Percentiles rank a stretch among this genome's conserved stretches.
phyloP scores from a whole-genome alignment of 2,888 invertebrate genomes.

The Halocaridina rubra region DNA sequence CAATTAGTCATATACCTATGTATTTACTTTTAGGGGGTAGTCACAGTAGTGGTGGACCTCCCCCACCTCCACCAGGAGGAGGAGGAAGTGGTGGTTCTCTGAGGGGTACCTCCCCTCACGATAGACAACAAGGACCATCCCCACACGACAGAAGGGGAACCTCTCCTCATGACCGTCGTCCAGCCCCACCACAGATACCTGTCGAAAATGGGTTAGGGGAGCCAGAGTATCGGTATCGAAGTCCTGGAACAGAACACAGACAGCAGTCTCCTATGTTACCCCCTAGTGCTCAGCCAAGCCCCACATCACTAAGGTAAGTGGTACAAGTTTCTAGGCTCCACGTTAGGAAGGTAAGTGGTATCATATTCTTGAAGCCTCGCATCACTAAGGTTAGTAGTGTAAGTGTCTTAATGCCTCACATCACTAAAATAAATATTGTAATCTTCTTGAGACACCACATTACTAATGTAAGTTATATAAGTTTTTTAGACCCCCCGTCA shows the following conservation, averaged over 20 bases:
- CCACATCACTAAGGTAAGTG: constrained; percentile 44
- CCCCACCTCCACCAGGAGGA: constrained; percentile 27
- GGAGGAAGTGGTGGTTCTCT: too few species aligned
- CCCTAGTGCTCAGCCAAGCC: constrained; percentile 58
- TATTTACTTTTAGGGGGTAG: constrained; percentile 21
- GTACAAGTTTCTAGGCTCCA: not conserved
- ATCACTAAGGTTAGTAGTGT: not conserved
- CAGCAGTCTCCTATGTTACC: constrained; percentile 60
- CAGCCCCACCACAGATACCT: constrained; percentile 36
- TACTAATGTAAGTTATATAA: too few species aligned
- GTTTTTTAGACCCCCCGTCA: too few species aligned
- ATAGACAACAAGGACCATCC: constrained; percentile 36
- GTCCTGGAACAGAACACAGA: constrained; percentile 57
- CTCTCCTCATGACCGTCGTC: constrained; percentile 50
- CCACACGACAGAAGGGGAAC: constrained; percentile 50
- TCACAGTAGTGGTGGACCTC: constrained; percentile 15
- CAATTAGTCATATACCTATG: not conserved
- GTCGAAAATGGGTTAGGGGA: constrained; percentile 56
- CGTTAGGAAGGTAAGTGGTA: not conserved
- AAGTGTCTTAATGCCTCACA: too few species aligned
- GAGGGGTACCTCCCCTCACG: constrained; percentile 49
- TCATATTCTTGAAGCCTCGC: not conserved
- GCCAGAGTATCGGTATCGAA: constrained; percentile 54
- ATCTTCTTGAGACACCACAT: too few species aligned
- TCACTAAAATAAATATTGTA: too few species aligned